These are phyloP conservation scores for Tetropium fuscum DNA, from an alignment of 2,888 invertebrate species.

Conservation along the genomic window DNA sequence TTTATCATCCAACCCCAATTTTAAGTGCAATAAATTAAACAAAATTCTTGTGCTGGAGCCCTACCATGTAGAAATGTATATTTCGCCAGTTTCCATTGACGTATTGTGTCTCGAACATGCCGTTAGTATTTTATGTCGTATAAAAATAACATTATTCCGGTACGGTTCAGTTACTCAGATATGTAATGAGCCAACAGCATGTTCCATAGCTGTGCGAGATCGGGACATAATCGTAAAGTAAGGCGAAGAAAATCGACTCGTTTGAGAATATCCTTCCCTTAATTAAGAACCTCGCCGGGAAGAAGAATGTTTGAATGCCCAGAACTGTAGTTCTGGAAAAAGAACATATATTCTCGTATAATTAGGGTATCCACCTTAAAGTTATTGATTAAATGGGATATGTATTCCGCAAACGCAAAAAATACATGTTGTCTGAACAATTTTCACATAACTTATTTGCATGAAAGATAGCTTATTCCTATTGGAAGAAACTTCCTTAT, in stretches of 20 bases:
- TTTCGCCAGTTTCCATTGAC: slow-evolving; percentile 23
- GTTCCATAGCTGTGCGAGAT: slow-evolving; percentile 52
- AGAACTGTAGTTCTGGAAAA: slow-evolving; percentile 10
- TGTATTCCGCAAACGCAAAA: too few relatives aligned
- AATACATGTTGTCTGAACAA: too few relatives aligned
- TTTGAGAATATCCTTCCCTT: slow-evolving; percentile 52
- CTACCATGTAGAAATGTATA: slow-evolving; percentile 4
- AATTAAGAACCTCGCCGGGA: slow-evolving; percentile 50
- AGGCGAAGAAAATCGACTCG: slow-evolving; percentile 52
- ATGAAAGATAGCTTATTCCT: too few relatives aligned
- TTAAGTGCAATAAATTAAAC: not conserved
- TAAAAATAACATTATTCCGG: slow-evolving; percentile 61
- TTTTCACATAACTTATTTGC: too few relatives aligned
- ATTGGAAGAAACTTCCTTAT: too few relatives aligned
- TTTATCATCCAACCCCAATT: not conserved
- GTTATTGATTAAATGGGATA: too few relatives aligned
- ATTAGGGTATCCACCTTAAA: too few relatives aligned
- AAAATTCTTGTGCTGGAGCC: not conserved
- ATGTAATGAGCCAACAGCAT: slow-evolving; percentile 60
- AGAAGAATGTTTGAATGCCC: slow-evolving; percentile 4
- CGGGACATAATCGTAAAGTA: slow-evolving; percentile 57
- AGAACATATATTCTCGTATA: slow-evolving; percentile 4
- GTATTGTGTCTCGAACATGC: slow-evolving; percentile 58
- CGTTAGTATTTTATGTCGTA: slow-evolving; percentile 61
- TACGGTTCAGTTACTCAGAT: slow-evolving; percentile 60